Conservation (phyloP, 1,140 invertebrate species). For the Chlorops oryzae region DNA sequence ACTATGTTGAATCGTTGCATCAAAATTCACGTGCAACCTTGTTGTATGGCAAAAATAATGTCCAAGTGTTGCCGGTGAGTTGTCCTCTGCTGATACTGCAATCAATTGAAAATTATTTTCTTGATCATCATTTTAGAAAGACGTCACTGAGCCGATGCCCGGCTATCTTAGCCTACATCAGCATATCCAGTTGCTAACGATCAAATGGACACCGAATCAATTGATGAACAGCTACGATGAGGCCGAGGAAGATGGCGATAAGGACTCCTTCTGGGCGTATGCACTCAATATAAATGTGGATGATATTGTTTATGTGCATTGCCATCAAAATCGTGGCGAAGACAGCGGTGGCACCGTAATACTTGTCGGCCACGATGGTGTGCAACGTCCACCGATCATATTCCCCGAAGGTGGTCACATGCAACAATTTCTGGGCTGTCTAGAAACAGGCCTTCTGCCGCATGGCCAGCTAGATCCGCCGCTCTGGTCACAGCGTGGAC, state of each 20-base stretch:
- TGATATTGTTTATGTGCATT: conserved; percentile 90
- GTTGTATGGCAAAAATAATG: conserved; percentile 97
- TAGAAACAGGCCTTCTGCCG: conserved; percentile 82
- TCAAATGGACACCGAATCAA: conserved; percentile 86
- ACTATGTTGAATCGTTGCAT: conserved; percentile 92
- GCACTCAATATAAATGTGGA: conserved; percentile 80
- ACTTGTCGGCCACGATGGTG: conserved; percentile 88
- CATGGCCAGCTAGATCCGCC: conserved; percentile 88
- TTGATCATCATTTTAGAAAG: conserved; percentile 54
- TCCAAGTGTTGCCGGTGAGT: conserved; percentile 73
- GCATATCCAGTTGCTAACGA: conserved; percentile 61
- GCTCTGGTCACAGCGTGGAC: conserved; percentile 78
- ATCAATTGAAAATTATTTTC: neutral
- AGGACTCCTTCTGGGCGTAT: conserved; percentile 85
- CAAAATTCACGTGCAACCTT: conserved; percentile 84
- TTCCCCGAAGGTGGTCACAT: conserved; percentile 89
- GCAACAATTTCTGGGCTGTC: conserved; percentile 80
- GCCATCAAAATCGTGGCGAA: conserved; percentile 72
- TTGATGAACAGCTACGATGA: conserved; percentile 84
- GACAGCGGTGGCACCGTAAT: conserved; percentile 78
- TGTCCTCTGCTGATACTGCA: neutral
- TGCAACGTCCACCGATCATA: conserved; percentile 85
- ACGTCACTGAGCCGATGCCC: conserved; percentile 72
- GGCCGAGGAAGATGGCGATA: conserved; percentile 62
- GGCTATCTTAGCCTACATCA: conserved; percentile 91